phyloP scores from a whole-genome alignment of 2,888 invertebrate species.

The Nysson spinosus region DNA sequence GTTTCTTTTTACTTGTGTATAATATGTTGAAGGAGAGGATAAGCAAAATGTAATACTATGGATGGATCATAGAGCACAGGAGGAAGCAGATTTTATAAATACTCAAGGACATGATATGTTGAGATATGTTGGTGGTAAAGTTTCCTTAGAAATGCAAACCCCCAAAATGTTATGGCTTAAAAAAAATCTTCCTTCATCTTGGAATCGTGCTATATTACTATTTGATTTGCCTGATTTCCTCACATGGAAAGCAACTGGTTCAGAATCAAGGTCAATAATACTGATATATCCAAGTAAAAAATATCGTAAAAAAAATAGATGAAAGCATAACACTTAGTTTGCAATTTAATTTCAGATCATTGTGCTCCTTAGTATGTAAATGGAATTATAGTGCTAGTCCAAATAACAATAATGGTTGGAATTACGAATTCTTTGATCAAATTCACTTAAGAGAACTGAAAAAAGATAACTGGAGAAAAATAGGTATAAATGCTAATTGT shows the following conservation, averaged over 20 bases:
- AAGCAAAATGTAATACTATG: constrained; percentile 92
- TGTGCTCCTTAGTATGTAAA: constrained; percentile 96
- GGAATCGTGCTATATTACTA: constrained; percentile 85
- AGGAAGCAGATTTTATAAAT: constrained; percentile 90
- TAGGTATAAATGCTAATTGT: constrained; percentile 79
- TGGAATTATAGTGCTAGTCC: constrained; percentile 91
- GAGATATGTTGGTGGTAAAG: constrained; percentile 92
- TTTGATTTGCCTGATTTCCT: constrained; percentile 96
- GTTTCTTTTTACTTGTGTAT: not conserved
- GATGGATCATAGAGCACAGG: constrained; percentile 93
- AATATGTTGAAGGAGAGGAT: constrained; percentile 79
- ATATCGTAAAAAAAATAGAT: not conserved
- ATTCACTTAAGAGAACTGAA: constrained; percentile 88
- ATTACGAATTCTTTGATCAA: constrained; percentile 83
- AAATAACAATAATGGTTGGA: constrained; percentile 84
- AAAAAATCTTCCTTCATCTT: constrained; percentile 83
- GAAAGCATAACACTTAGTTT: too few species aligned
- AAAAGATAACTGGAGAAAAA: constrained; percentile 82
- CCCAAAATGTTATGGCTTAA: constrained; percentile 97
- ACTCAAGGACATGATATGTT: constrained; percentile 85
- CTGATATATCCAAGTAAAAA: not conserved
- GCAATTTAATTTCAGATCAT: constrained; percentile 84
- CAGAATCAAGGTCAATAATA: constrained; percentile 81
- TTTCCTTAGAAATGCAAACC: constrained; percentile 97
- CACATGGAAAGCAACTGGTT: constrained; percentile 93